Conservation (phyloP, 2,113 vertebrate genomes). For the Lates calcarifer region DNA sequence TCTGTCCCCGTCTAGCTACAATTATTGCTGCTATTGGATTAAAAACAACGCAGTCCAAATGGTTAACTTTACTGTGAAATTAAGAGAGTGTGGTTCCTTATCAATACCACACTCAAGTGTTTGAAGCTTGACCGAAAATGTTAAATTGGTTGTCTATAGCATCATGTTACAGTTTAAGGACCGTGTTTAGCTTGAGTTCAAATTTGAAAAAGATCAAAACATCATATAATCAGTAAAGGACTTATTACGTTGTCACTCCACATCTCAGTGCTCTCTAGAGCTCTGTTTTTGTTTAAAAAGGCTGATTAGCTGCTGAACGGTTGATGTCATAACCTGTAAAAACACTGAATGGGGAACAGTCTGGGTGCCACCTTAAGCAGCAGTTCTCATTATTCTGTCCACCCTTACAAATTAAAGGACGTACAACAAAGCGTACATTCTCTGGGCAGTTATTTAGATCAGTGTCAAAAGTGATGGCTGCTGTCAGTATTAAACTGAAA, state of each 20-base stretch:
- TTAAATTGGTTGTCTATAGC: background rate
- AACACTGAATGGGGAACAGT: conserved; percentile 21
- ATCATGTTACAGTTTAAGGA: background rate
- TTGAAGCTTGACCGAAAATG: background rate
- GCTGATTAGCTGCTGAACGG: conserved; percentile 23
- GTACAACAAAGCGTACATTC: background rate
- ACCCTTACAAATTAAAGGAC: background rate
- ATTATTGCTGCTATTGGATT: conserved; percentile 61
- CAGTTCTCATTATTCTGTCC: conserved; percentile 12
- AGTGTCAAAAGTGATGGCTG: background rate
- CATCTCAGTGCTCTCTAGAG: background rate
- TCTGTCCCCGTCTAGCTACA: conserved; percentile 9
- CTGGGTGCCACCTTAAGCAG: background rate
- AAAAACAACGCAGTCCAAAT: conserved; percentile 44
- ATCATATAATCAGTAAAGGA: background rate
- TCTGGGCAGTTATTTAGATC: background rate
- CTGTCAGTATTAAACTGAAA: background rate
- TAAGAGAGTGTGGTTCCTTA: conserved; percentile 8
- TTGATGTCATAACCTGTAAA: conserved; percentile 61
- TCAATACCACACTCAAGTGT: background rate
- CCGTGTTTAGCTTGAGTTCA: background rate
- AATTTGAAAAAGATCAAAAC: conserved; percentile 7
- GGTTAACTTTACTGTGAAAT: conserved; percentile 19
- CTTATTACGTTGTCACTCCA: background rate
- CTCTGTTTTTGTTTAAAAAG: conserved; percentile 36